Percentiles rank a stretch among this genome's conserved stretches.
phyloP scores from a whole-genome alignment of 2,113 vertebrate species.

The Bubo scandiacus region DNA sequence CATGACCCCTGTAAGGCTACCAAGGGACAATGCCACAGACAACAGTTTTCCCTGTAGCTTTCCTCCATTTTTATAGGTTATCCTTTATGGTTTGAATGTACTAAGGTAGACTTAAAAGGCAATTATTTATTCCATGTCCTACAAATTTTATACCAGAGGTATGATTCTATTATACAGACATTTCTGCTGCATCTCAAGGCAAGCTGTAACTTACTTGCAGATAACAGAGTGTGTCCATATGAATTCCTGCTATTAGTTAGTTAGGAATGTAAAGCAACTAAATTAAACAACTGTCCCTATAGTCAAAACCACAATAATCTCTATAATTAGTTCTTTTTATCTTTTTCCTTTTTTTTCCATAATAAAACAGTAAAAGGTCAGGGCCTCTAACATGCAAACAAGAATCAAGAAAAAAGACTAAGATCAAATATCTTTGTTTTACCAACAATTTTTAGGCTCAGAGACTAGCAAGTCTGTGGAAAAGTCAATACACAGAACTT shows the following conservation, averaged over 20 bases:
- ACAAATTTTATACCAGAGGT: not conserved
- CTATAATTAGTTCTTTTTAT: not conserved
- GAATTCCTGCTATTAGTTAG: constrained; percentile 25
- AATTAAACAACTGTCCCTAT: not conserved
- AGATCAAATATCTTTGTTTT: constrained; percentile 8
- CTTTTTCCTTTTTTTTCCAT: too few relatives aligned
- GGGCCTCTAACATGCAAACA: not conserved
- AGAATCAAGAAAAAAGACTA: not conserved
- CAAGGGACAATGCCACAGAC: not conserved
- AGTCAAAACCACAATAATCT: not conserved
- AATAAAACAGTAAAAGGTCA: not conserved
- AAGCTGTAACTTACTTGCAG: not conserved
- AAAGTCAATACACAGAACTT: constrained; percentile 27
- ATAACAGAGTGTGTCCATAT: not conserved
- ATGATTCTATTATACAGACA: not conserved
- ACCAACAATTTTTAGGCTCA: not conserved
- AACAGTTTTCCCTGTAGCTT: not conserved
- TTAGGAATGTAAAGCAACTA: constrained; percentile 19
- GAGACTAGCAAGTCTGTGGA: not conserved
- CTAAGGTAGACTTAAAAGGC: not conserved
- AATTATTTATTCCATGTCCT: not conserved
- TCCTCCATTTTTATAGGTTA: not conserved
- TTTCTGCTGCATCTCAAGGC: not conserved
- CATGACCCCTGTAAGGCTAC: not conserved
- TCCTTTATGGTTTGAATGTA: not conserved